These are phyloP conservation scores for Andrena praecox DNA, from an alignment of 2,888 invertebrate genomes.

Conservation along the genomic window DNA sequence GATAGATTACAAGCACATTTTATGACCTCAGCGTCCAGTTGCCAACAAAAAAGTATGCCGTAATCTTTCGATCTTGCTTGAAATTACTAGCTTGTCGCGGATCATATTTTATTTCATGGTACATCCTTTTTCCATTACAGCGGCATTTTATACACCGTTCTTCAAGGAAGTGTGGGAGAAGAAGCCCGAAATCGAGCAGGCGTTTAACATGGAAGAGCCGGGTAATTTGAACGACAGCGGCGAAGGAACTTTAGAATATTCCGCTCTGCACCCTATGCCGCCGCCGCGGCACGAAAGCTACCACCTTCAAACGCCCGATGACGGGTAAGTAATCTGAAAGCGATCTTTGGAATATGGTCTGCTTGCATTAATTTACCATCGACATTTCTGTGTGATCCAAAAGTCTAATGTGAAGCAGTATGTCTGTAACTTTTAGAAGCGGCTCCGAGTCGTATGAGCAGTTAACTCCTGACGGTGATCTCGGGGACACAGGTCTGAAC, in stretches of 20 bases:
- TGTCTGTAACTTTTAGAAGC: conserved; percentile 85
- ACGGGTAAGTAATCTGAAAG: conserved; percentile 84
- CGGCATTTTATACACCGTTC: conserved; percentile 97
- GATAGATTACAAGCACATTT: conserved; percentile 96
- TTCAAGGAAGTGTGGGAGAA: conserved; percentile 98
- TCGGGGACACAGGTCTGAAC: conserved; percentile 81
- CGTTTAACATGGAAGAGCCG: conserved; percentile 94
- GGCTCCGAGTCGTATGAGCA: conserved; percentile 88
- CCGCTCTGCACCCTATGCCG: conserved; percentile 88
- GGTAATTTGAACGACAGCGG: conserved; percentile 88
- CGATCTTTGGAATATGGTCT: conserved; percentile 11
- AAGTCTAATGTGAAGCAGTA: conserved; percentile 84
- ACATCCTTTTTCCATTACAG: conserved; percentile 85
- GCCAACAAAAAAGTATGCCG: conserved; percentile 93
- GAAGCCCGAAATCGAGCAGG: conserved; percentile 97
- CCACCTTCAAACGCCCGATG: conserved; percentile 87
- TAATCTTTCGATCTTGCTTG: neutral
- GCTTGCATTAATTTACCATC: neutral
- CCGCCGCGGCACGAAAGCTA: conserved; percentile 93
- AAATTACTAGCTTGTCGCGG: neutral
- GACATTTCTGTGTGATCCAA: conserved; percentile 46
- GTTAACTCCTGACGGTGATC: conserved; percentile 85
- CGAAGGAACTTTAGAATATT: conserved; percentile 89
- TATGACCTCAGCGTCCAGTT: conserved; percentile 94
- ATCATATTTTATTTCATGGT: neutral